Evolutionary conservation across 1,140 invertebrate species (phyloP).

Genomic region (Mamestra configurata): DNA sequence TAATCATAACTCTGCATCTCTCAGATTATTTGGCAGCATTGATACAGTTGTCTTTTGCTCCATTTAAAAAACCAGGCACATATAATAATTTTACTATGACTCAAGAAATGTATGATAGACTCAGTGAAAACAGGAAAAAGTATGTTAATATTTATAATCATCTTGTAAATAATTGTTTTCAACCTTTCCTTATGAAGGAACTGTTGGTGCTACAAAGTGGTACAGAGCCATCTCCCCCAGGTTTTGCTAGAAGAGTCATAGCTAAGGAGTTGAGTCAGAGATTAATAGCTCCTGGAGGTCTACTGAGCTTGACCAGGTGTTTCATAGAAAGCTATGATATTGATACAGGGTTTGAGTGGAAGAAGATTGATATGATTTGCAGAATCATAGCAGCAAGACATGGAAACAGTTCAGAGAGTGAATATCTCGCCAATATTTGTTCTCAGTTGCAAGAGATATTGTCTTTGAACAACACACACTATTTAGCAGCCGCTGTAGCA

Average conservation of each 20-base stretch:
- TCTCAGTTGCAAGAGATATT: constrained; percentile 87
- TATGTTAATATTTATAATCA: constrained; percentile 88
- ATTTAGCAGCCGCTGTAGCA: constrained; percentile 84
- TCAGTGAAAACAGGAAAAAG: constrained; percentile 86
- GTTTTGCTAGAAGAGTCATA: constrained; percentile 90
- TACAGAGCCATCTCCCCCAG: constrained; percentile 88
- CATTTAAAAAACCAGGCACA: constrained; percentile 89
- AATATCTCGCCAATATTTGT: constrained; percentile 88
- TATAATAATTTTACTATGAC: constrained; percentile 86
- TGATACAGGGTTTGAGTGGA: constrained; percentile 89
- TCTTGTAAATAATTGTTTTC: constrained; percentile 89
- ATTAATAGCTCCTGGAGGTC: constrained; percentile 89
- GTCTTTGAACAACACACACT: constrained; percentile 80
- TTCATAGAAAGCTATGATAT: constrained; percentile 89
- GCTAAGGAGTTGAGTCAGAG: constrained; percentile 89
- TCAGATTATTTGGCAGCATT: constrained; percentile 90
- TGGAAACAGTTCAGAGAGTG: constrained; percentile 84
- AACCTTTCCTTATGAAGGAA: constrained; percentile 90
- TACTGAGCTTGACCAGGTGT: constrained; percentile 89
- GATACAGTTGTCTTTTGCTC: constrained; percentile 91
- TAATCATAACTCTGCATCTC: constrained; percentile 85
- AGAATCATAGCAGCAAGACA: constrained; percentile 90
- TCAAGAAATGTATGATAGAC: constrained; percentile 86
- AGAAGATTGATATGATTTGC: constrained; percentile 90
- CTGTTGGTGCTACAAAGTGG: constrained; percentile 90